These are phyloP conservation scores for Amphipoea oculea DNA, from an alignment of 2,888 invertebrate genomes.

Conservation along the genomic window DNA sequence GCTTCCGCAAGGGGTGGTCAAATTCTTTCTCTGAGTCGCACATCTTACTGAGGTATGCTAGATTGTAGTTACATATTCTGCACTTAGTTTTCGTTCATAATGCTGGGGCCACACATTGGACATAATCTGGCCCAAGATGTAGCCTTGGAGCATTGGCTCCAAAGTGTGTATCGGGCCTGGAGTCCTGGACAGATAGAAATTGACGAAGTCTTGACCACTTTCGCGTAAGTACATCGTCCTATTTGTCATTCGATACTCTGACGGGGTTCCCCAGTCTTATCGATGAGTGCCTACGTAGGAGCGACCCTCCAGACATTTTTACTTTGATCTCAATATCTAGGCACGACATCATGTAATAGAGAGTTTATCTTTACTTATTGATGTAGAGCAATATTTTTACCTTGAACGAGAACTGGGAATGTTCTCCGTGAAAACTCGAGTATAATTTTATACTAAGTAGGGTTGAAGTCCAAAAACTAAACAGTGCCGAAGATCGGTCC, in stretches of 20 bases:
- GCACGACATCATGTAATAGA: neutral
- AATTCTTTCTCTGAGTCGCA: neutral
- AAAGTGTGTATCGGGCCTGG: too few relatives aligned
- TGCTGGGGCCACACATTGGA: too few relatives aligned
- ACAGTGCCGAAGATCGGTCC: neutral
- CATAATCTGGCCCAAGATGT: too few relatives aligned
- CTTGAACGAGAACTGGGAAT: neutral
- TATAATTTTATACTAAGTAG: neutral
- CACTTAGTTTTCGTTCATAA: neutral
- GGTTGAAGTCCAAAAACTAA: neutral
- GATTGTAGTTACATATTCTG: neutral
- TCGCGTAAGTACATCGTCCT: neutral
- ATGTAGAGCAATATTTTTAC: neutral
- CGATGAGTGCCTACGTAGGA: neutral
- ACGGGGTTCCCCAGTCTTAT: slow-evolving; percentile 17
- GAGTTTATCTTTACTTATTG: neutral
- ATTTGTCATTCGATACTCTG: neutral
- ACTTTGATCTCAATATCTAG: slow-evolving; percentile 17
- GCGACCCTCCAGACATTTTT: neutral
- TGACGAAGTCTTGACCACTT: neutral
- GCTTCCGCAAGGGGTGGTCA: too few relatives aligned
- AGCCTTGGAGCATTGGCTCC: too few relatives aligned
- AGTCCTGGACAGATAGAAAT: neutral
- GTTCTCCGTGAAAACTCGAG: neutral
- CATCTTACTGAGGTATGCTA: neutral